These are phyloP conservation scores for Morone chrysops DNA, from an alignment of 2,113 vertebrate species.

Conservation along the genomic window DNA sequence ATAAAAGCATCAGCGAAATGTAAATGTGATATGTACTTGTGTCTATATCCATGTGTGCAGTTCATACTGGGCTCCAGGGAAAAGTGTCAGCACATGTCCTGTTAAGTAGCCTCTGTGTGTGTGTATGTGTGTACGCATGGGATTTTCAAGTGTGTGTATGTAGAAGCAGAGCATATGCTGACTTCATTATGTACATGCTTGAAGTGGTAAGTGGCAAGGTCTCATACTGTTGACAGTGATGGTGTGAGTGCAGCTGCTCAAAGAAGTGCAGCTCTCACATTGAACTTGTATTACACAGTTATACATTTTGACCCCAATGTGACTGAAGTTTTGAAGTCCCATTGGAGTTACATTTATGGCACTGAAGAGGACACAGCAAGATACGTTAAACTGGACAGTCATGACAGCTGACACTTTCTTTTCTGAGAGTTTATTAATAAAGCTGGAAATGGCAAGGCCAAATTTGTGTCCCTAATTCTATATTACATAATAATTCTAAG, in stretches of 20 bases:
- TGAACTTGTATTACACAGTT: background rate
- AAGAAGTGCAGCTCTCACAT: background rate
- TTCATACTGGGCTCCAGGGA: slow-evolving; percentile 25
- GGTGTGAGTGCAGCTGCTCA: background rate
- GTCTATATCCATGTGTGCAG: slow-evolving; percentile 21
- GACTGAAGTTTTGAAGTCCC: background rate
- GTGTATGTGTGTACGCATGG: background rate
- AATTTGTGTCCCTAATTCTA: background rate
- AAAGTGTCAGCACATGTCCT: slow-evolving; percentile 38
- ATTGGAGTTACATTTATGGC: background rate
- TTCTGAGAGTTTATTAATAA: background rate
- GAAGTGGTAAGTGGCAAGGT: background rate
- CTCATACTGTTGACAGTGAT: background rate
- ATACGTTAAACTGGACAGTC: background rate
- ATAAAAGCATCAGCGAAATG: slow-evolving; percentile 63
- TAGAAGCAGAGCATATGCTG: slow-evolving; percentile 13
- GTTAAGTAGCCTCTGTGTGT: slow-evolving; percentile 4
- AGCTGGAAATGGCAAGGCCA: background rate
- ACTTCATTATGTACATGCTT: slow-evolving; percentile 19
- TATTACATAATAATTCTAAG: background rate
- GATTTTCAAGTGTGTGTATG: background rate
- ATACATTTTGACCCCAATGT: background rate
- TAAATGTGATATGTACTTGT: slow-evolving; percentile 56
- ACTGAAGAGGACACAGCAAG: background rate
- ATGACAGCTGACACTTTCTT: background rate